These are phyloP conservation scores for Benthosema pterotum DNA, from an alignment of 2,797 vertebrate genomes.

Conservation along the genomic window DNA sequence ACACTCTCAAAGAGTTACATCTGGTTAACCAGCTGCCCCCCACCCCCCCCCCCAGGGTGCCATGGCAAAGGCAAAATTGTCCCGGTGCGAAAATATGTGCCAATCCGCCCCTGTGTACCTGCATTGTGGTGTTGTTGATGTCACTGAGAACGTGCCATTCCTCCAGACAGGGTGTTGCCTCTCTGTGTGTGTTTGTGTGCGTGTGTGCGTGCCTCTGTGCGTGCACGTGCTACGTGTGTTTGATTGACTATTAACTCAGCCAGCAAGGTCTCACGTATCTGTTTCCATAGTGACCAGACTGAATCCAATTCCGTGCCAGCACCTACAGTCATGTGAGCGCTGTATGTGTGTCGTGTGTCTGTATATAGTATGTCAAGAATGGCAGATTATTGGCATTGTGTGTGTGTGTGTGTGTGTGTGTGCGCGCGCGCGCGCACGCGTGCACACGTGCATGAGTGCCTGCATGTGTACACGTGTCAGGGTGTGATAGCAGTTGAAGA, in stretches of 20 bases:
- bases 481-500: conserved; percentile 1
- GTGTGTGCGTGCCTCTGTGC: no score
- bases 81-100: no score
- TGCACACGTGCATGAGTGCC: not conserved
- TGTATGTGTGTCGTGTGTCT: conserved; percentile 5
- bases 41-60: no score
- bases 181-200: not conserved
- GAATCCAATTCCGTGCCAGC: conserved; percentile 47
- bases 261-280: conserved; percentile 6
- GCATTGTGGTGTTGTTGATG: no score
- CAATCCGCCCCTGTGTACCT: no score
- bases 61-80: no score
- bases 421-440: not conserved
- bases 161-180: conserved; percentile 15
- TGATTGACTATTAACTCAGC: conserved; percentile 18
- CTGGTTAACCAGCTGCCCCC: no score
- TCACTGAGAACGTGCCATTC: not conserved
- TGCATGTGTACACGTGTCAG: not conserved
- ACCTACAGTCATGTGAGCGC: not conserved
- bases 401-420: not conserved
- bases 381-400: conserved; percentile 44
- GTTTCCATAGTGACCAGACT: conserved; percentile 44
- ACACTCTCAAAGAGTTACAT: no score
- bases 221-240: not conserved
- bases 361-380: not conserved